phyloP scores from a whole-genome alignment of 2,888 invertebrate species.

The Campoletis raptor region DNA sequence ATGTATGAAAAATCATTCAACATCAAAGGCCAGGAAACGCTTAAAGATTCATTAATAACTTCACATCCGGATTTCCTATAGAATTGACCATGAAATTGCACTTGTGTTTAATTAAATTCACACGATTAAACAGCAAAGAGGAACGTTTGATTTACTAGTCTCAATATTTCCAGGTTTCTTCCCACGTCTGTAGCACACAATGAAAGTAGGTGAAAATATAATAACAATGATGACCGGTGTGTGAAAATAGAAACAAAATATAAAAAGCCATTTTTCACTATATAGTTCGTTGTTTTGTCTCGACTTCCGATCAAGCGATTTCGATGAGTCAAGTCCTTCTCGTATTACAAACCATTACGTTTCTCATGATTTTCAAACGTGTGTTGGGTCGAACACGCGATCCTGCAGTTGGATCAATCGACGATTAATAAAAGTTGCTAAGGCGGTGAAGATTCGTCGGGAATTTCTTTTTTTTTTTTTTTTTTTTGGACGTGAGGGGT shows the following conservation, averaged over 20 bases:
- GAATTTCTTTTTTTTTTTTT: neutral
- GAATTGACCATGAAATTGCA: constrained; percentile 32
- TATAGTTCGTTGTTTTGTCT: constrained; percentile 17
- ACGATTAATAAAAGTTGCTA: constrained; percentile 76
- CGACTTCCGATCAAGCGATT: constrained; percentile 66
- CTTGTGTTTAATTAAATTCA: constrained; percentile 46
- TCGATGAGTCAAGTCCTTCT: constrained; percentile 59
- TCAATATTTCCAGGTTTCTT: constrained; percentile 3
- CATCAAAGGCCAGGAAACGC: neutral
- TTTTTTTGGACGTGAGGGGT: constrained; percentile 28
- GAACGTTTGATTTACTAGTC: constrained; percentile 26
- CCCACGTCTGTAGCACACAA: constrained; percentile 2
- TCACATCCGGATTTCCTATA: neutral
- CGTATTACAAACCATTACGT: constrained; percentile 45
- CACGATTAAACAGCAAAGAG: constrained; percentile 48
- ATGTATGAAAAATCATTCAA: no score
- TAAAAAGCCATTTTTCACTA: neutral
- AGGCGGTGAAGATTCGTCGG: constrained; percentile 67
- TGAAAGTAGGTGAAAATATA: neutral
- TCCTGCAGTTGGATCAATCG: constrained; percentile 79
- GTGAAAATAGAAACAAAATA: constrained; percentile 42
- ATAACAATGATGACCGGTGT: constrained; percentile 53
- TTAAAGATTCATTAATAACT: neutral
- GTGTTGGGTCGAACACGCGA: constrained; percentile 75
- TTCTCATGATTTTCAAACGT: constrained; percentile 20